phyloP scores from a whole-genome alignment of 2,113 vertebrate species.

The Anguilla japonica region DNA sequence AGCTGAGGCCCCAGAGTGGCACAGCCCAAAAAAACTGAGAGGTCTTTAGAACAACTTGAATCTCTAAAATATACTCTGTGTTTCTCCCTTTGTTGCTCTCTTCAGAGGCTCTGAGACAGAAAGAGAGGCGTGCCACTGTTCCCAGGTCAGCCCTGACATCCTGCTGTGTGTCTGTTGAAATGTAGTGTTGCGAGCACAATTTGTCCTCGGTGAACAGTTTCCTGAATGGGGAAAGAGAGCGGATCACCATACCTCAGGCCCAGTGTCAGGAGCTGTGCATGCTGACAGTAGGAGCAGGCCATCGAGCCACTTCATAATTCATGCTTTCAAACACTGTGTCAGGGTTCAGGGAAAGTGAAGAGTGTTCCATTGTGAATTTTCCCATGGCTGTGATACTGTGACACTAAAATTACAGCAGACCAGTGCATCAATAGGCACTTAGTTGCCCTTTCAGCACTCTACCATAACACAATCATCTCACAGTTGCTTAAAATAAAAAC shows the following conservation, averaged over 20 bases:
- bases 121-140: background rate
- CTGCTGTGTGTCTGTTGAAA: slow-evolving; percentile 10
- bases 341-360: background rate
- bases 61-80: background rate
- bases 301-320: slow-evolving; percentile 25
- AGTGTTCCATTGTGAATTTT: background rate
- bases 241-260: background rate
- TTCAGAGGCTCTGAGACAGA: background rate
- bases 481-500: background rate
- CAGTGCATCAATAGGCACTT: background rate
- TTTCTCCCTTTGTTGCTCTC: background rate
- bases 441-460: background rate
- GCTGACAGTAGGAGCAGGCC: slow-evolving; percentile 5
- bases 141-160: slow-evolving; percentile 7
- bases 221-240: slow-evolving; percentile 12
- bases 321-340: slow-evolving; percentile 24
- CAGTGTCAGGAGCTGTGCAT: background rate
- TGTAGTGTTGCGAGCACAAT: slow-evolving; percentile 25
- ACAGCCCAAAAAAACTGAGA: background rate
- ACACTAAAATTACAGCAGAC: background rate
- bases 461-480: background rate
- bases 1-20: background rate
- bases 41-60: background rate
- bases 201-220: slow-evolving; percentile 21
- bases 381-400: background rate